Base-by-base conservation (phyloP, 2,797 vertebrate genomes). In the Hyperoplus immaculatus region DNA sequence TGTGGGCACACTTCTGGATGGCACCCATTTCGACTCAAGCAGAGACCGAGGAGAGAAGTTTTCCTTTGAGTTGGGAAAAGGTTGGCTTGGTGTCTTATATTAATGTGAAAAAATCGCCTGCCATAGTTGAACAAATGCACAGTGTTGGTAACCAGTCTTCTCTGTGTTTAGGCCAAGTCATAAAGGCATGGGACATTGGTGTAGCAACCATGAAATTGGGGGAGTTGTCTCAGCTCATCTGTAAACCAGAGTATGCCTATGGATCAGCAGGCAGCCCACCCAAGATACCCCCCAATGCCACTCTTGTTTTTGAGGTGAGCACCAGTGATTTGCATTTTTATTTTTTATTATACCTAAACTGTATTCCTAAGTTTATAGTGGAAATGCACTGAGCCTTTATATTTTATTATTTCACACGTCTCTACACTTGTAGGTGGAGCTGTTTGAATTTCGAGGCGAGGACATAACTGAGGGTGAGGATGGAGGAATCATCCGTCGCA, bases 151-250 rank as follows among this genome's bases (percentile, higher is more conserved):
- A 87, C 51, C 36, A 0, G 3, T 41, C 12, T 41, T 60, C 0
- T 75, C 1, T 85, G 15, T 75, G 12, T 75, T 69, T 68, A 99
- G 98, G 97, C 85, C 97, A 98, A 88, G 98, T 99, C 75, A 99
- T 99, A 88, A 98, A 98, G 90, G 98, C 98, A 16, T 99, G 98
- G 98, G 98, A 99, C 88, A 94, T 98, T 14, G 97, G 97, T 8
- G 93, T 99, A 15, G 97, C 96, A 0, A 97, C 98, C 5, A 99
- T 99, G 98, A 98, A 96, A 89, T 79, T 94, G 4, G 98, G 97
- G 0, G 98, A 99, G 90, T 80, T 98, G 72, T 97, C 96, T 88
- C 96, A 95, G 58, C 92, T 99, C 75, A 96, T 96, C 0, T 99
- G 98, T 89, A 99, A 97, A 54, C 96, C 98, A 0, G 97, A 98